These are phyloP conservation scores for Malthinus flaveolus DNA, from an alignment of 2,888 invertebrate genomes.

Conservation along the genomic window DNA sequence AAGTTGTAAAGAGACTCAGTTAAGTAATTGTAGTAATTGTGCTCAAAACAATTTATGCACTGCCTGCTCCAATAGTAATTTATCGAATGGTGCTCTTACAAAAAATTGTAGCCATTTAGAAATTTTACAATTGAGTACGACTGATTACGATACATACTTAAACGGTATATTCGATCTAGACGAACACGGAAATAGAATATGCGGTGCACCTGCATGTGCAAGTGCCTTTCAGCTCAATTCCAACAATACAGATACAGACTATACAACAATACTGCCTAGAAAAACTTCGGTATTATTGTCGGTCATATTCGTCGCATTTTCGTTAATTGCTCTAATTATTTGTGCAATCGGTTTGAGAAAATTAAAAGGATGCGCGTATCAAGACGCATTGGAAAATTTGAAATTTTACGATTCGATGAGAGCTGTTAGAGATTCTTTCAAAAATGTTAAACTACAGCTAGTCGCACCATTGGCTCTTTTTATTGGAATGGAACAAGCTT, in stretches of 20 bases:
- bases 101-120: slow-evolving; percentile 18
- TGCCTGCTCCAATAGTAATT: slow-evolving; percentile 15
- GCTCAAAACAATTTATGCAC: slow-evolving; percentile 22
- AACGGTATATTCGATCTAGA: slow-evolving; percentile 60
- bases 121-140: slow-evolving; percentile 16
- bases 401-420: slow-evolving; percentile 55
- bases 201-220: slow-evolving; percentile 63
- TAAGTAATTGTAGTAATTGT: slow-evolving; percentile 19
- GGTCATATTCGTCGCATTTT: slow-evolving; percentile 54
- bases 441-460: slow-evolving; percentile 67
- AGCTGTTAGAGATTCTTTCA: slow-evolving; percentile 59
- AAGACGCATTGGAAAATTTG: slow-evolving; percentile 56
- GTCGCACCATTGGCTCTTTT: slow-evolving; percentile 78
- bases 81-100: slow-evolving; percentile 12
- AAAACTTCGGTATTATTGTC: slow-evolving; percentile 51
- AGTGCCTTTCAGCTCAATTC: slow-evolving; percentile 30
- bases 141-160: slow-evolving; percentile 46
- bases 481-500: slow-evolving; percentile 83
- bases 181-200: slow-evolving; percentile 60
- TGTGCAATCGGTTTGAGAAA: slow-evolving; percentile 56
- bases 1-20: background rate
- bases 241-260: slow-evolving; percentile 27
- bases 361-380: slow-evolving; percentile 60
- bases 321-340: slow-evolving; percentile 55
- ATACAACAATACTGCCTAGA: slow-evolving; percentile 45